Base-by-base conservation (phyloP, 2,797 vertebrate species). In the Enteromius unitaeniatus region DNA sequence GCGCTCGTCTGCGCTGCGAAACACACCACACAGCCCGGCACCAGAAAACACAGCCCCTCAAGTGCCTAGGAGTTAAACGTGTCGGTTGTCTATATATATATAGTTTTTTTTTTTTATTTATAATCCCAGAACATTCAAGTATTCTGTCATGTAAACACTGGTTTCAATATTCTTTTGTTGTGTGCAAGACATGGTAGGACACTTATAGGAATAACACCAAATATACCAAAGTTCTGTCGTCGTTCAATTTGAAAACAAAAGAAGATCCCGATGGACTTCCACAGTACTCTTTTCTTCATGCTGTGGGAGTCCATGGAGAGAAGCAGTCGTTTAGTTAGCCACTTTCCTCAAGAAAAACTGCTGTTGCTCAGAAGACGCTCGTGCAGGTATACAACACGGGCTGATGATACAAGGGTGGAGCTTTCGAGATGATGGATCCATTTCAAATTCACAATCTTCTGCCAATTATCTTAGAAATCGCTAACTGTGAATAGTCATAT, bases 141-240 rank as follows among this genome's bases (percentile, higher is more conserved):
- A 90, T 89, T 88, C 85, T 86, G 89, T 86, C 85, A 87, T 90
- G 91, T 91, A 91, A 92, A 92, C 90, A 90, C 88, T 88, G 86
- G 77, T 70, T 86, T 84, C 74, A 81, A 82, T 79, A 70, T 45
- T 49, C 65, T 68, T 40, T 42, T 60, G 83, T 62, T n/a, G 45
- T 89, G 88, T 88, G 90, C 86, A 90, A 89, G 82, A 88, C 85
- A 87, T 76, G 69, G 31, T 77, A 88, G 85, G 82, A 87, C 88
- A 88, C 82, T 83, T 85, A 72, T 60, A 72, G 68, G 62, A 88
- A 88, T 86, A 87, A 73, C 28, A 45, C 9, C 17, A 21, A 47
- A 47, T 47, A 47, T 14, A 47, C 0, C 9, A 21, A 28, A 11
- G 26, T 47, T 47, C 68, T 19, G 45, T 28, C 69, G 4, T 49